Conservation (phyloP, 1,140 invertebrate species). For the Zaprionus inermis region DNA sequence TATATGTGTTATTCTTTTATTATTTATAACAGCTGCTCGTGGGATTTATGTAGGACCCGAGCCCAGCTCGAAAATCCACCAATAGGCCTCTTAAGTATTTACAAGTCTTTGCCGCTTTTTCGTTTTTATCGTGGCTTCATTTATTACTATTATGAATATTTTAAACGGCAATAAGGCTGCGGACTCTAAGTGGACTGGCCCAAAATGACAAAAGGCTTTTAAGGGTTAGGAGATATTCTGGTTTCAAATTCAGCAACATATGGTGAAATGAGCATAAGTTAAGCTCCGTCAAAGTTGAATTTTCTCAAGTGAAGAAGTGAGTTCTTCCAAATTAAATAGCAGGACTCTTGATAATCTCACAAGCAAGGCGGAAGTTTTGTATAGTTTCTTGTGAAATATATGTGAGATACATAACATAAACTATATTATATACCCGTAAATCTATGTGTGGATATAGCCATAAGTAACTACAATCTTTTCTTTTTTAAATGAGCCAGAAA, state of each 20-base stretch:
- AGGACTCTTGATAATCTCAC: too few relatives aligned
- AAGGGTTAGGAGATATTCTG: background rate
- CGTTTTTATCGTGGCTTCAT: constrained; percentile 1
- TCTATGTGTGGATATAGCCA: too few relatives aligned
- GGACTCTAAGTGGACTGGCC: background rate
- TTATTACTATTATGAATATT: constrained; percentile 25
- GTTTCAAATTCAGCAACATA: too few relatives aligned
- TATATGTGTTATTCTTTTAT: constrained; percentile 66
- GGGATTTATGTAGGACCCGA: constrained; percentile 44
- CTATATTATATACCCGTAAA: too few relatives aligned
- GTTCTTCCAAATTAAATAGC: too few relatives aligned
- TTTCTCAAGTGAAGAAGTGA: too few relatives aligned
- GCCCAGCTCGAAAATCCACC: constrained; percentile 33
- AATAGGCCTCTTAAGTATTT: constrained; percentile 61
- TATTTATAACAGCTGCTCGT: constrained; percentile 77
- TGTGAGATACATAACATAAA: too few relatives aligned
- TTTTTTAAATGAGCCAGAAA: too few relatives aligned
- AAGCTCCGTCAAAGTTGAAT: background rate
- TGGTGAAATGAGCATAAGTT: background rate
- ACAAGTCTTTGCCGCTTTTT: constrained; percentile 23
- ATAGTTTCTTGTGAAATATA: too few relatives aligned
- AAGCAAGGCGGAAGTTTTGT: too few relatives aligned
- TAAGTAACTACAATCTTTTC: too few relatives aligned
- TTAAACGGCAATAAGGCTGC: background rate
- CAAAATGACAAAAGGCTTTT: background rate